phyloP scores from a whole-genome alignment of 2,113 vertebrate genomes.

The Ciconia maguari region DNA sequence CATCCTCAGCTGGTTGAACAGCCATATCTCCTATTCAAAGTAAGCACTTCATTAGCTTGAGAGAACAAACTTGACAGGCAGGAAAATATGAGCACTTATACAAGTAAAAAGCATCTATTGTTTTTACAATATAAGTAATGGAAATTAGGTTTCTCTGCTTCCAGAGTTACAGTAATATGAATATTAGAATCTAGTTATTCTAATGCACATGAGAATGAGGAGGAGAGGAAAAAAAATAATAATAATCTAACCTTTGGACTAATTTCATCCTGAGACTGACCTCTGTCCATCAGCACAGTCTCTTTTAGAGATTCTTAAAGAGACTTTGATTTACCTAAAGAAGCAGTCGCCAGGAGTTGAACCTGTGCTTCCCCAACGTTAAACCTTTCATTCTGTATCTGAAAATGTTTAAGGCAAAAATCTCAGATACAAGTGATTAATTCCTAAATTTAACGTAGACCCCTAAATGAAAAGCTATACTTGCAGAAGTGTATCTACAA shows the following conservation, averaged over 20 bases:
- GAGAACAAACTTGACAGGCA: background rate
- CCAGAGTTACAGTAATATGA: background rate
- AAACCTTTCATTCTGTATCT: background rate
- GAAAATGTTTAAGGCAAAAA: background rate
- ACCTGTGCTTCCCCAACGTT: background rate
- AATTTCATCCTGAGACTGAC: background rate
- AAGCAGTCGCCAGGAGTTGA: background rate
- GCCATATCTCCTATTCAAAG: constrained; percentile 78
- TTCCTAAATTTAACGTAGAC: background rate
- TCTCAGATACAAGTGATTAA: background rate
- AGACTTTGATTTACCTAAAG: background rate
- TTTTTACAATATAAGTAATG: background rate
- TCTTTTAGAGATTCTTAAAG: background rate
- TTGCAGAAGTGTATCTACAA: background rate
- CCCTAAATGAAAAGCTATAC: background rate
- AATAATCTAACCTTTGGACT: background rate
- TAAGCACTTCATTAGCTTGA: constrained; percentile 8
- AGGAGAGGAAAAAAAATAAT: background rate
- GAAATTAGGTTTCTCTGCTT: background rate
- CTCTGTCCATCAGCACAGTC: background rate
- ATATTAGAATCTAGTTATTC: background rate
- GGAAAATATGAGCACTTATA: background rate
- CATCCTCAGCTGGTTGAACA: constrained; percentile 65
- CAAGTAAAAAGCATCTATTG: background rate
- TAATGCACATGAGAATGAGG: background rate